Evolutionary conservation across 1,140 invertebrate species (phyloP).

Genomic region (Chrysomallon squamiferum): DNA sequence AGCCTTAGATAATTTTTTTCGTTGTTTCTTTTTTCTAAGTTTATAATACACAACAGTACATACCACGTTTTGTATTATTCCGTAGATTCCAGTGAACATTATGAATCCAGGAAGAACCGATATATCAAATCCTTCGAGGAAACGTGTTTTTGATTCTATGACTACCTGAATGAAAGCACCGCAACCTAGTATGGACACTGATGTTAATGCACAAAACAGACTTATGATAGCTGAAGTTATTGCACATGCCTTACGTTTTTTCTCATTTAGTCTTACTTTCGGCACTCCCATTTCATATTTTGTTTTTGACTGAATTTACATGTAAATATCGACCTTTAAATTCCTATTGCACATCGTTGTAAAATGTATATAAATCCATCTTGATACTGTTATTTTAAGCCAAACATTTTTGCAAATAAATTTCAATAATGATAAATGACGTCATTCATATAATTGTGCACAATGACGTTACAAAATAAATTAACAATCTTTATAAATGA

Average conservation of each 20-base stretch:
- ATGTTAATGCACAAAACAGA: slow-evolving; percentile 22
- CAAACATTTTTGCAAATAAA: no score
- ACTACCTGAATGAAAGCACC: slow-evolving; percentile 21
- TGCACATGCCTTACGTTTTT: slow-evolving; percentile 1
- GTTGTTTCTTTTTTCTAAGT: slow-evolving; percentile 12
- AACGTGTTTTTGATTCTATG: slow-evolving; percentile 22
- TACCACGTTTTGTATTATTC: slow-evolving; percentile 19
- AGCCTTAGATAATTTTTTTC: slow-evolving; percentile 18
- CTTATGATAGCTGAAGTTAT: slow-evolving; percentile 10
- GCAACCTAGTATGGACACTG: slow-evolving; percentile 19
- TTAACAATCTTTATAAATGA: no score
- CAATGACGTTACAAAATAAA: no score
- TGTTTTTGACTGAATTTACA: no score
- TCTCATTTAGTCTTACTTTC: no score
- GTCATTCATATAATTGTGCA: no score
- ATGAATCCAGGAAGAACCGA: slow-evolving; percentile 27
- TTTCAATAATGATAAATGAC: no score
- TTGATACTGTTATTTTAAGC: no score
- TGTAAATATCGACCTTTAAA: no score
- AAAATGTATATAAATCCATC: no score
- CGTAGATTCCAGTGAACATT: slow-evolving; percentile 21
- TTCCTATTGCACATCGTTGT: no score
- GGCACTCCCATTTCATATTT: no score
- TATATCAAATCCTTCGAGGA: slow-evolving; percentile 31
- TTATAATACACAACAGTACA: slow-evolving; percentile 29